Evolutionary conservation across 2,888 invertebrate species (phyloP), one percentile per base, ranked within the genome.

Genomic region (Teleiodes luculella): DNA sequence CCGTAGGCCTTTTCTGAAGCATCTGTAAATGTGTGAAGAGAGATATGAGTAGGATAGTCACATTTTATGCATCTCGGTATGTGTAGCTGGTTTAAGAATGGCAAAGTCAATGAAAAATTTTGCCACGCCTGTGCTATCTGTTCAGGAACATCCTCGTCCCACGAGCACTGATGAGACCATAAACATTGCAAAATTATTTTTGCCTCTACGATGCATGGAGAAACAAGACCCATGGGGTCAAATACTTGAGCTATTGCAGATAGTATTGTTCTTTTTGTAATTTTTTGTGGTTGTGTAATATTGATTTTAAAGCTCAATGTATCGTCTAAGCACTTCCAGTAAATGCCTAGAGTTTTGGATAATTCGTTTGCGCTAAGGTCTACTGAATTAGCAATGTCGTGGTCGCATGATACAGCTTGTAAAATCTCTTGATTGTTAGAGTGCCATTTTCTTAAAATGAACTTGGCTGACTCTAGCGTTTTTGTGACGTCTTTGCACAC

Each of bases 101-200:
- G 37, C 30, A 59, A 18, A 16, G 41, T 20, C 2, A 16, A 11
- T 14, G 11, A 16, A 24, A 57, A 53, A 8, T 37, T 45, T 10
- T 24, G 11, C 56, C 56, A 59, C 7, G 11, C 1, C 5, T n/a
- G 35, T 31, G 31, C 1, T n/a, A 56, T 33, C 5, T 55, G 36
- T 1, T 2, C 16, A 24, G 56, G 13, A 11, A 58, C 49, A 33
- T 35, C 41, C 2, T 57, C 54, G 43, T 54, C 60, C 60, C 61
- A 63, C 1, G 28, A 39, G 10, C 31, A 31, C 33, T 59, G 56
- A 5, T 49, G 10, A 4, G 51, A 11, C 61, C 61, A 61, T n/a
- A 61, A 31, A 13, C 39, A 53, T 31, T 63, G 63, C 52, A 63
- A 35, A 3, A 63, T 8, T 6, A 63, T 55, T 55, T 63, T 61